Conservation (phyloP, 1,140 invertebrate species). For the Epicauta chinensis region DNA sequence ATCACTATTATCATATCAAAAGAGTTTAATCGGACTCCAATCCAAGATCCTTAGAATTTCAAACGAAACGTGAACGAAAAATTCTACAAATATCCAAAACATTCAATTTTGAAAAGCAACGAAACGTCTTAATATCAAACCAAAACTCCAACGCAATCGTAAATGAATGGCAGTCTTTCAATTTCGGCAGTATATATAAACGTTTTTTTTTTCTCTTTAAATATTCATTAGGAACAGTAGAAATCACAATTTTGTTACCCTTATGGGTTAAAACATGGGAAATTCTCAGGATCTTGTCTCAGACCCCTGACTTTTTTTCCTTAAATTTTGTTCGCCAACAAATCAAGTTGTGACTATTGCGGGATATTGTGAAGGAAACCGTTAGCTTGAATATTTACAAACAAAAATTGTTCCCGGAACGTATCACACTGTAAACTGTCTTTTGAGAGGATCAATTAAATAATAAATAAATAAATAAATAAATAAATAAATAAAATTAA, state of each 20-base stretch:
- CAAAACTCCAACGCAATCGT: constrained; percentile 30
- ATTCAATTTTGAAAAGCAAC: constrained; percentile 43
- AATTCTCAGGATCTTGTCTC: constrained; percentile 28
- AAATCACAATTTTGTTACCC: constrained; percentile 40
- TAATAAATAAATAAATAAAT: constrained; percentile 28
- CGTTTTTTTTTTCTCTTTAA: constrained; percentile 24
- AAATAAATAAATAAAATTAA: constrained; percentile 33
- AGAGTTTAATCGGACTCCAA: too few species aligned
- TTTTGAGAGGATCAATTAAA: constrained; percentile 13
- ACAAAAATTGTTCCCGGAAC: constrained; percentile 15
- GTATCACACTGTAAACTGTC: constrained; percentile 35
- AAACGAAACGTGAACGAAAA: constrained; percentile 22
- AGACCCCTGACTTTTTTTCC: neutral
- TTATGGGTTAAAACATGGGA: constrained; percentile 31
- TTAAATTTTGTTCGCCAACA: constrained; percentile 8
- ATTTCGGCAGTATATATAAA: constrained; percentile 42
- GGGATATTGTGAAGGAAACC: constrained; percentile 38
- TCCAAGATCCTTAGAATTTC: too few species aligned
- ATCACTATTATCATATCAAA: too few species aligned
- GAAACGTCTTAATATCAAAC: constrained; percentile 27
- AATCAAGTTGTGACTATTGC: constrained; percentile 28
- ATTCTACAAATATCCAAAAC: constrained; percentile 33
- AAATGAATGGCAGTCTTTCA: constrained; percentile 44
- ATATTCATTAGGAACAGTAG: constrained; percentile 44
- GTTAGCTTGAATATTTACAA: constrained; percentile 25